Conservation (phyloP, 2,888 invertebrate genomes). For the Uloborus plumipes region DNA sequence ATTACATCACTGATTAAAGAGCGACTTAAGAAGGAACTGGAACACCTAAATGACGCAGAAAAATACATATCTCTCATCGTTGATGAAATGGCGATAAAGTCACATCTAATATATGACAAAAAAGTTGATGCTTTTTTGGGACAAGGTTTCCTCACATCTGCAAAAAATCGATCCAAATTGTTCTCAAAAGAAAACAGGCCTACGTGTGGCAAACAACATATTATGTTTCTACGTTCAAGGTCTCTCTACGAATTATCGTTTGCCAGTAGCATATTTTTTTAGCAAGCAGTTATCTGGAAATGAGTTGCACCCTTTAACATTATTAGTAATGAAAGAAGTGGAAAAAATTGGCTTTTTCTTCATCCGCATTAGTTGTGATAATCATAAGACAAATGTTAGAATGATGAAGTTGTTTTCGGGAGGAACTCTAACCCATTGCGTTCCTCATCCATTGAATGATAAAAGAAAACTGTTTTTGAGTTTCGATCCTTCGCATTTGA, state of each 20-base stretch:
- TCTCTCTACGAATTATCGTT: not conserved
- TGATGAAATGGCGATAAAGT: conserved; percentile 2
- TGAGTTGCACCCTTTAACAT: not conserved
- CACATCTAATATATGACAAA: not conserved
- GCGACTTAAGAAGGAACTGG: not conserved
- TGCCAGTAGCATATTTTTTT: not conserved
- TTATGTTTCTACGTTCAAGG: not conserved
- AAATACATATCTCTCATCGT: not conserved
- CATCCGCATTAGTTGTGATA: not conserved
- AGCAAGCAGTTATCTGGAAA: not conserved
- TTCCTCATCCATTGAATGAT: not conserved
- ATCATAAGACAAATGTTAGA: not conserved
- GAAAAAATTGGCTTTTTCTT: conserved; percentile 3
- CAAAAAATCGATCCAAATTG: not conserved
- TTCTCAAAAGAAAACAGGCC: not conserved
- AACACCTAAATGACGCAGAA: not conserved
- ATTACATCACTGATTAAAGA: not conserved
- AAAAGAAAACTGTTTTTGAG: not conserved
- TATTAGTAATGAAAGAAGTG: conserved; percentile 3
- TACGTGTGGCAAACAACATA: not conserved
- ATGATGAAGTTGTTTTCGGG: not conserved
- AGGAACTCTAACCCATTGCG: not conserved
- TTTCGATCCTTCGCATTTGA: too few species aligned
- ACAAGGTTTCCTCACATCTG: not conserved
- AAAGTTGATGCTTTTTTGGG: not conserved